Conservation (phyloP, 2,113 vertebrate genomes). For the Thunnus thynnus region DNA sequence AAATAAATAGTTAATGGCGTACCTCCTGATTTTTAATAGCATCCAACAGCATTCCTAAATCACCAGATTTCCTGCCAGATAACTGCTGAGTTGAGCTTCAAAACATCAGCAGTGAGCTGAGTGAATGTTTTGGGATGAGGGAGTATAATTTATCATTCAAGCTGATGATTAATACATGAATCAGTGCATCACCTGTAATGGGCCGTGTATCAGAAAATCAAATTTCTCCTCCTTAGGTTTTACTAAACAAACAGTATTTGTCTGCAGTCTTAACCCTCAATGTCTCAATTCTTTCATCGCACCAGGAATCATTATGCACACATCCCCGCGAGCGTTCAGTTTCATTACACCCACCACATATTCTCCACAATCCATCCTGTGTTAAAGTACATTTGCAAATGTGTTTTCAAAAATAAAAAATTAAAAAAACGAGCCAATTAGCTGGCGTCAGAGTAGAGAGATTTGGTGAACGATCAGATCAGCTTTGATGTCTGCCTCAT, state of each 20-base stretch:
- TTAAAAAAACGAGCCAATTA: constrained; percentile 33
- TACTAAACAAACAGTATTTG: background rate
- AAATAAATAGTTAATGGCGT: background rate
- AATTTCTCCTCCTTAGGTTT: background rate
- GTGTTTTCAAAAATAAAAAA: background rate
- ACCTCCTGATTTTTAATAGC: background rate
- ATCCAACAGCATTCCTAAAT: background rate
- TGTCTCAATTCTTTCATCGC: background rate
- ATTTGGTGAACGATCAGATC: constrained; percentile 29
- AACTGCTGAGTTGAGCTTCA: constrained; percentile 1
- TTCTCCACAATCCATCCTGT: background rate
- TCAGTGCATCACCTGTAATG: background rate
- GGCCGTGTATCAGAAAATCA: background rate
- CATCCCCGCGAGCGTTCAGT: background rate
- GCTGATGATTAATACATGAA: constrained; percentile 23
- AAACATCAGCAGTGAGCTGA: background rate
- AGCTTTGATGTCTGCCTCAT: constrained; percentile 27
- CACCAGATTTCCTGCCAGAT: background rate
- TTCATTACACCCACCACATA: constrained; percentile 13
- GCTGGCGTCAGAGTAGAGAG: background rate
- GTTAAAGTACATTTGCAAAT: background rate
- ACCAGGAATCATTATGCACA: background rate
- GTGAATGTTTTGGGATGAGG: background rate
- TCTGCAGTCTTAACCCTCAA: background rate
- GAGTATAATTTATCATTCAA: constrained; percentile 12